Evolutionary conservation across 2,797 vertebrate genomes (phyloP).

Genomic region (Okamejei kenojei): DNA sequence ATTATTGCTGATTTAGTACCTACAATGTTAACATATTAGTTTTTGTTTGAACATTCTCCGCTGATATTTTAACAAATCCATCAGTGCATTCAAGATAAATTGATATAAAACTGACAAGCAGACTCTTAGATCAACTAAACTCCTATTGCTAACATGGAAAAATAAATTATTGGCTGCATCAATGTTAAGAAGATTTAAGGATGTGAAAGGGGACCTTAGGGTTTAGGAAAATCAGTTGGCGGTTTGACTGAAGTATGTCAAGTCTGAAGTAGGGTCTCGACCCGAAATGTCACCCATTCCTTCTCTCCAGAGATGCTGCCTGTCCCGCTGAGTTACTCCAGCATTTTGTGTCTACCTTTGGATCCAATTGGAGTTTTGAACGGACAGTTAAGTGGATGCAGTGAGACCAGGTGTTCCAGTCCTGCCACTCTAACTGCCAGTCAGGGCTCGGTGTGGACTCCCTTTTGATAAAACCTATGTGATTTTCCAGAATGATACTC

Average conservation of each 20-base stretch:
- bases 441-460: neutral
- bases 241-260: too few species aligned
- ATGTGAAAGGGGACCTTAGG: neutral
- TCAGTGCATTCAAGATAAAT: neutral
- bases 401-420: neutral
- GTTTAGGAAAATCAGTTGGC: too few species aligned
- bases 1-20: neutral
- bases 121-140: neutral
- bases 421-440: too few species aligned
- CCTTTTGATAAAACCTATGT: neutral
- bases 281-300: too few species aligned
- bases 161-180: neutral
- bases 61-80: neutral
- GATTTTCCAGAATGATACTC: neutral
- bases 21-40: neutral
- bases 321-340: too few species aligned
- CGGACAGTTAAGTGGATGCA: neutral
- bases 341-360: neutral
- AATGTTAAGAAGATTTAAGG: neutral
- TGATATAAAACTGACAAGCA: neutral
- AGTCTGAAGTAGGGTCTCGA: too few species aligned
- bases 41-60: neutral
- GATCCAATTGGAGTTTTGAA: neutral
- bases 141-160: neutral
- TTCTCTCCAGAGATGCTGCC: too few species aligned